Base-by-base conservation (phyloP, 2,113 vertebrate genomes). In the Leucoraja erinaceus region DNA sequence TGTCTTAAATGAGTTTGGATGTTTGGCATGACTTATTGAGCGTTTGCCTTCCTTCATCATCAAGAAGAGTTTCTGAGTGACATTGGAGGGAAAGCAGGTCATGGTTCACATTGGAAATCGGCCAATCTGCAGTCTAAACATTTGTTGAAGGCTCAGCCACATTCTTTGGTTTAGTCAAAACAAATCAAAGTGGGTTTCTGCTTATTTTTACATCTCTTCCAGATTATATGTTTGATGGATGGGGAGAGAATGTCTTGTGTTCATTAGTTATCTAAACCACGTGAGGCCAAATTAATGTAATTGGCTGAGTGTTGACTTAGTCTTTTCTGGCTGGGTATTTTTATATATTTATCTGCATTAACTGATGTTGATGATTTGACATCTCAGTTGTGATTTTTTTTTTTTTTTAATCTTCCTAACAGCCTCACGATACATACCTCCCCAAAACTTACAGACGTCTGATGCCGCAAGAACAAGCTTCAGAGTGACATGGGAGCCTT, bases 371-470 rank as follows among this genome's bases (percentile, higher is more conserved):
- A 59, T 61, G 83, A 1, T 11, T 88, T 77, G 75, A 9, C 9
- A 31, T 1, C 75, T 31, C 83, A 31, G 83, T 3, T 63, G 14
- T 1, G 59, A 63, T 66, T 31, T 31, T n/a, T n/a, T n/a, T n/a
- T n/a, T n/a, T n/a, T 18, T 31, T 14, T 77, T 0, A 47, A 68
- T 94, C 94, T 93, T 28, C 93, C 28, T 61, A 96, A 94, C 94
- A 99, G 99, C 97, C 8, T 98, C 99, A 74, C 97, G 96, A 11
- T 99, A 95, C 95, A 99, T 99, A 94, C 95, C 98, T 1, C 99
- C 99, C 92, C 96, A 97, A 95, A 99, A 99, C 95, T 96, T 99
- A 81, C 97, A 96, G 95, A 99, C 98, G 93, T 99, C 99, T 20
- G 98, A 99, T 94, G 96, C 98, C 66, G 97, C 97, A 22, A 98